These are phyloP conservation scores for Pollimyrus isidori DNA, from an alignment of 2,113 vertebrate genomes.

Conservation along the genomic window DNA sequence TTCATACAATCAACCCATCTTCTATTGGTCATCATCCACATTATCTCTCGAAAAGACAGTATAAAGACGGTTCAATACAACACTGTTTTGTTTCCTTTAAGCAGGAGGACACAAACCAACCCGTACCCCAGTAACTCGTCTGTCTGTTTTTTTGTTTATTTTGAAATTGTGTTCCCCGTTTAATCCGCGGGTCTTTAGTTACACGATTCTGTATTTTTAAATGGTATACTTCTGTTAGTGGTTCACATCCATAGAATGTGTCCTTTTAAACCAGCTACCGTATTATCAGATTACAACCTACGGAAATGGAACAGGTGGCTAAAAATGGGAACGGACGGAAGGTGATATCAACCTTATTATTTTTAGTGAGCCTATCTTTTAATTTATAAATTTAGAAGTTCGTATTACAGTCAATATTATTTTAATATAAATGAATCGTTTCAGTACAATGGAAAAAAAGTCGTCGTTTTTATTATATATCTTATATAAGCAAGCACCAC, in stretches of 20 bases:
- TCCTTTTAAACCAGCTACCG: slow-evolving; percentile 52
- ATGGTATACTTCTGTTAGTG: not conserved
- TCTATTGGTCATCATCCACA: not conserved
- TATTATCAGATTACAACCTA: slow-evolving; percentile 48
- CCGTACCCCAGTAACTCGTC: not conserved
- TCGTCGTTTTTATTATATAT: not conserved
- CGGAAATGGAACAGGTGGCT: slow-evolving; percentile 45
- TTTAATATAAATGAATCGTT: not conserved
- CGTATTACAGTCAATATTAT: not conserved
- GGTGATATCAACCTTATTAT: slow-evolving; percentile 16
- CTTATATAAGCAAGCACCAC: not conserved
- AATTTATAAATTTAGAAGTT: not conserved
- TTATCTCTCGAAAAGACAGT: not conserved
- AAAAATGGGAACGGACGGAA: slow-evolving; percentile 37
- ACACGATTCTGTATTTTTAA: not conserved
- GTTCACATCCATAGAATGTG: slow-evolving; percentile 27
- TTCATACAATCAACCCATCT: slow-evolving; percentile 14
- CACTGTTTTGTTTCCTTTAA: not conserved
- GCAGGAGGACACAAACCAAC: not conserved
- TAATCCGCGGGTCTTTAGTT: not conserved
- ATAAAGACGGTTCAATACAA: not conserved
- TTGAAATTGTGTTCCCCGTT: not conserved
- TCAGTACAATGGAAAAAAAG: not conserved
- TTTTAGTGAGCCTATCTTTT: not conserved
- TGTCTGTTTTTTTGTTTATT: not conserved